Conservation (phyloP, 1,140 invertebrate genomes). For the Anastatus disparis region DNA sequence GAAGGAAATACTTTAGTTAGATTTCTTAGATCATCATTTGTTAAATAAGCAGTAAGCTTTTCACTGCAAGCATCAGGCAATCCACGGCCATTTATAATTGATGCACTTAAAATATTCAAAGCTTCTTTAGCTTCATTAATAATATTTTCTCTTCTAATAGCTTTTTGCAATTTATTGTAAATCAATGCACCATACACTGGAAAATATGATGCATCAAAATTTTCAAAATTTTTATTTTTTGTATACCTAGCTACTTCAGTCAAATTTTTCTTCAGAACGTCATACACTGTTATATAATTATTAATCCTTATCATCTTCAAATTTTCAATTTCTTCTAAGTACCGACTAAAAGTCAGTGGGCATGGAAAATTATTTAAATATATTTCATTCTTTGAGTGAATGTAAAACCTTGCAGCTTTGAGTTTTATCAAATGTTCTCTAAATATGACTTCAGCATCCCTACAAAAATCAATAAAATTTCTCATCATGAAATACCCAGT, state of each 20-base stretch:
- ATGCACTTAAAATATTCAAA: not conserved
- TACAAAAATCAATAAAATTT: not conserved
- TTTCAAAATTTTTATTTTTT: conserved; percentile 14
- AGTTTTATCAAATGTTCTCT: conserved; percentile 6
- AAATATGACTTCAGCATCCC: not conserved
- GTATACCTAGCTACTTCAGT: not conserved
- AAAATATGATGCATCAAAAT: not conserved
- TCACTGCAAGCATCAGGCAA: conserved; percentile 9
- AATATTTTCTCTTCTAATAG: not conserved
- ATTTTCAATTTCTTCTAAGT: not conserved
- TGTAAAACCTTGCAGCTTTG: not conserved
- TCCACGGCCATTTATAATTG: no score
- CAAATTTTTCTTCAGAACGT: not conserved
- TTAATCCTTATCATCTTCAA: not conserved
- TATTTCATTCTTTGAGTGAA: not conserved
- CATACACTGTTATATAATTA: not conserved
- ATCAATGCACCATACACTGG: not conserved
- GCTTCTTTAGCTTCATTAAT: not conserved
- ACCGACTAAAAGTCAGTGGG: not conserved
- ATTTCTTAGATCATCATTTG: not conserved
- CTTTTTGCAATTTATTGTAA: not conserved
- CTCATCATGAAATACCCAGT: not conserved
- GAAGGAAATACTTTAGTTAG: no score
- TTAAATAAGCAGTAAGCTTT: conserved; percentile 7
- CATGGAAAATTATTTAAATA: not conserved